Evolutionary conservation across 1,140 invertebrate genomes (phyloP), one percentile per base, ranked within the genome.

Genomic region (Lepidotrigona ventralis): DNA sequence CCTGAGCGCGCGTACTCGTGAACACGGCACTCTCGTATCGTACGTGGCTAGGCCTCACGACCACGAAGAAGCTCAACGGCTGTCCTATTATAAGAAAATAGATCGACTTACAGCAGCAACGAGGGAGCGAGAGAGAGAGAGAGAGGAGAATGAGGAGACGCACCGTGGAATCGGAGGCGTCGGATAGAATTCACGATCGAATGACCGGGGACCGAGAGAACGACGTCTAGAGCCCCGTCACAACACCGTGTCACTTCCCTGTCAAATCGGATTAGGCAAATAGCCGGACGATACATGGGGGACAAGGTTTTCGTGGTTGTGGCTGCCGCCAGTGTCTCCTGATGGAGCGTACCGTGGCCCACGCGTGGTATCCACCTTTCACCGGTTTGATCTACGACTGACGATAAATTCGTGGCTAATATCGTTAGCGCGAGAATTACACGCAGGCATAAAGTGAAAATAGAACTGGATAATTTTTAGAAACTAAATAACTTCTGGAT

Each of bases 221-320:
- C 72, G 68, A 87, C 75, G 83, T 88, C 88, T 86, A 81, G 81
- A 46, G 79, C 33, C 71, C 82, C 90, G 90, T 91, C 90, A 91
- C 90, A 91, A 91, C 90, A 91, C 82, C 87, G 81, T 90, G 89
- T 90, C 90, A 90, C 90, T 90, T 91, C 76, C 79, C 87, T 90
- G 90, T 91, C 90, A 90, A 90, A 91, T 85, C 86, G 86, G 90
- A 91, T 91, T 90, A 91, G 89, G 88, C 77, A 88, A 86, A 90
- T 89, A 81, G 70, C 72, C 68, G 74, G 60, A 79, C 83, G 85
- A 86, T 80, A 72, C 78, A 63, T 29, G 56, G 71, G 81, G 73
- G 83, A 86, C 84, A 80, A 80, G 76, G 64, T 88, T 88, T 88
- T 88, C 80, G 77, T 86, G 86, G 74, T 87, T 64, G 82, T 33